These are phyloP conservation scores for Astropecten irregularis DNA, from an alignment of 53 echinoderm and acorn worm genomes.

Conservation along the genomic window DNA sequence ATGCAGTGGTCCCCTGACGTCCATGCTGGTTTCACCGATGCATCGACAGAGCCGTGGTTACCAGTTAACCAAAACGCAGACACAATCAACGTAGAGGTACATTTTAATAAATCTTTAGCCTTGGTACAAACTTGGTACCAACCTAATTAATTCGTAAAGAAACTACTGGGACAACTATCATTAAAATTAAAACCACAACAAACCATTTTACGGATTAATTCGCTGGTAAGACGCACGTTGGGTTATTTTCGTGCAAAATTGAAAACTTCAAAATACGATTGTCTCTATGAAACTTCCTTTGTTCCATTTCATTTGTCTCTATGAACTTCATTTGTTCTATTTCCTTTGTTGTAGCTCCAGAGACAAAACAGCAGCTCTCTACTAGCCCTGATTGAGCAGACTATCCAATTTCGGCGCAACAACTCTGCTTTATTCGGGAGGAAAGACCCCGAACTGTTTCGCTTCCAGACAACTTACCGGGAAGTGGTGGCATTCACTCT, in stretches of 20 bases:
- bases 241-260: too few relatives aligned
- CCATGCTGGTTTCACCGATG: slow-evolving; percentile 58
- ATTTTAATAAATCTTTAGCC: neutral
- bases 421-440: neutral
- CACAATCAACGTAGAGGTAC: slow-evolving; percentile 51
- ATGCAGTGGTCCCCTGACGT: slow-evolving; percentile 60
- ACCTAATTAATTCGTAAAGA: neutral
- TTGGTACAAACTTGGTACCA: neutral
- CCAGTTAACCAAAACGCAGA: slow-evolving; percentile 25
- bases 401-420: slow-evolving; percentile 4
- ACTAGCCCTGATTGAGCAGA: slow-evolving; percentile 9
- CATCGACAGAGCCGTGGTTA: slow-evolving; percentile 27
- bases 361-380: neutral
- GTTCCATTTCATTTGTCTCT: too few relatives aligned
- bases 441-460: neutral
- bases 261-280: too few relatives aligned
- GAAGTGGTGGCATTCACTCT: slow-evolving; percentile 21
- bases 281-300: too few relatives aligned
- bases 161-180: neutral
- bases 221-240: too few relatives aligned
- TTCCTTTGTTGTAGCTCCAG: slow-evolving; percentile 16
- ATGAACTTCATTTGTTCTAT: too few relatives aligned
- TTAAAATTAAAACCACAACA: too few relatives aligned
- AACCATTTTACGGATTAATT: too few relatives aligned
- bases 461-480: slow-evolving; percentile 1